Evolutionary conservation across 2,113 vertebrate genomes (phyloP).

Genomic region (Prinia subflava): DNA sequence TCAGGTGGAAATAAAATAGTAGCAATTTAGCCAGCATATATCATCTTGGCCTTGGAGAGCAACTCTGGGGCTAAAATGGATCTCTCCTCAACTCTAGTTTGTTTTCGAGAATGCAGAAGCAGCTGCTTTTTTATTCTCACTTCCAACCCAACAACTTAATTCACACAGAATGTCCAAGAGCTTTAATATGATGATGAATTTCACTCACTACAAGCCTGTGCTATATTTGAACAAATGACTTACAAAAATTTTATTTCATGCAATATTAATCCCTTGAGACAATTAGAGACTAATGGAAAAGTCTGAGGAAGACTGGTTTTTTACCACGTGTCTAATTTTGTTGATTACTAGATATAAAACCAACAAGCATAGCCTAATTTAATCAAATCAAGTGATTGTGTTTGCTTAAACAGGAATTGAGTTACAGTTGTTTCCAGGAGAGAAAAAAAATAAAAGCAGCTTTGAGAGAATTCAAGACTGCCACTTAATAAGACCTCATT

Average conservation of each 20-base stretch:
- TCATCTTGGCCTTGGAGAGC: not conserved
- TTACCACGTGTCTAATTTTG: constrained; percentile 44
- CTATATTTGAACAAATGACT: not conserved
- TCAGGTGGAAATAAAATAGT: not conserved
- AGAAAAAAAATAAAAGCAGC: not conserved
- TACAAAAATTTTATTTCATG: constrained; percentile 31
- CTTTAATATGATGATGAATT: not conserved
- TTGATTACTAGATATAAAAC: constrained; percentile 47
- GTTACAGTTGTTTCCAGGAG: constrained; percentile 3
- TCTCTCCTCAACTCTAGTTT: not conserved
- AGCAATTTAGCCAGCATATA: not conserved
- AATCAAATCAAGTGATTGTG: constrained; percentile 53
- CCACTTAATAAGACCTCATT: not conserved
- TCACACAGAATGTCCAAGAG: not conserved
- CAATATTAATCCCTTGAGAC: constrained; percentile 43
- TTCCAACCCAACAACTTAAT: not conserved
- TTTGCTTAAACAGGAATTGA: constrained; percentile 57
- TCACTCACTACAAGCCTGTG: not conserved
- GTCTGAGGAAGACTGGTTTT: not conserved
- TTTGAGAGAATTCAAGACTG: not conserved
- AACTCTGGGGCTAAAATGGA: not conserved
- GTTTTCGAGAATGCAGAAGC: not conserved
- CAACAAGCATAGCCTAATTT: constrained; percentile 54
- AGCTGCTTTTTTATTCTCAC: not conserved
- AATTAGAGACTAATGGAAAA: constrained; percentile 40